Percentiles rank a stretch among this genome's conserved stretches.
phyloP scores from a whole-genome alignment of 2,113 vertebrate species.

The Ceyx cyanopectus region DNA sequence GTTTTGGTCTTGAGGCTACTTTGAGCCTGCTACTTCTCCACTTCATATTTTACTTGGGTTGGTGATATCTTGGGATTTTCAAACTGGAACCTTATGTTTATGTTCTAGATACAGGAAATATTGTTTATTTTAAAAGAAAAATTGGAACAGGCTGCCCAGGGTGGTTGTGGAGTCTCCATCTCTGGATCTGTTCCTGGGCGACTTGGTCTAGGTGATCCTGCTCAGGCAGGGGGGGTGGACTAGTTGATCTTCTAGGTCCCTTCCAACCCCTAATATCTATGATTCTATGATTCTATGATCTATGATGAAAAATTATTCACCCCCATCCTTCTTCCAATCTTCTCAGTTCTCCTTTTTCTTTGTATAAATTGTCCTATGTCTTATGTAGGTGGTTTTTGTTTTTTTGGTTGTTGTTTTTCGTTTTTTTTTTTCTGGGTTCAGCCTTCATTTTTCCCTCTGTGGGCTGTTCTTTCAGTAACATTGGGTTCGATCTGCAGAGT shows the following conservation, averaged over 20 bases:
- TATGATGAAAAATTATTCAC: not conserved
- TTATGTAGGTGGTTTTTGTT: not conserved
- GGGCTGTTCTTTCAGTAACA: fast-evolving
- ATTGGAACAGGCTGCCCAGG: too few relatives aligned
- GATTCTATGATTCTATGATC: too few relatives aligned
- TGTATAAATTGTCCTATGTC: not conserved
- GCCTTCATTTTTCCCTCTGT: not conserved
- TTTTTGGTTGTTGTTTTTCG: not conserved
- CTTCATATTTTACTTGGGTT: not conserved
- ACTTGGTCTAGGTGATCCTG: too few relatives aligned
- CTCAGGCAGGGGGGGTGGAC: too few relatives aligned
- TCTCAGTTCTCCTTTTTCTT: not conserved
- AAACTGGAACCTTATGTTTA: not conserved
- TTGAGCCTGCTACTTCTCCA: not conserved
- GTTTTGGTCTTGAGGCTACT: fast-evolving
- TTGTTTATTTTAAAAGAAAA: not conserved
- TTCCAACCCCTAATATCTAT: too few relatives aligned
- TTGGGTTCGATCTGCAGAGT: not conserved
- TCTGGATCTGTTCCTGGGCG: too few relatives aligned
- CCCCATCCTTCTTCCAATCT: not conserved
- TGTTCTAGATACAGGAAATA: not conserved
- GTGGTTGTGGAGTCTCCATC: too few relatives aligned
- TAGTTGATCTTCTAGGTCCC: too few relatives aligned
- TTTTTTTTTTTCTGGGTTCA: not conserved
- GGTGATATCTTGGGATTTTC: not conserved